A percentile compares a stretch with the other conserved stretches of the same genome.
phyloP scores from a whole-genome alignment of 2,797 vertebrate genomes.

The Dermochelys coriacea region DNA sequence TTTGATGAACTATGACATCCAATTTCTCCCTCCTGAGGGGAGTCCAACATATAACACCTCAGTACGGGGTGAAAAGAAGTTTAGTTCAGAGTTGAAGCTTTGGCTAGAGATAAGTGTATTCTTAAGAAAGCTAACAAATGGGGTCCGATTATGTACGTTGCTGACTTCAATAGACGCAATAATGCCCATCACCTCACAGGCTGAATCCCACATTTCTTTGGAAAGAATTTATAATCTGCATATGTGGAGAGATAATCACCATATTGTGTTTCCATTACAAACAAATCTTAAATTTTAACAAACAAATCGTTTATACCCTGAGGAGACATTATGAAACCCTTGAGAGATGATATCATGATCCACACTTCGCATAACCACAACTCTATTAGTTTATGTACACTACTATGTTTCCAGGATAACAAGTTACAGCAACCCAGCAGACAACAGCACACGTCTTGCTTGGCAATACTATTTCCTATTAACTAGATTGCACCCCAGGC shows the following conservation, averaged over 20 bases:
- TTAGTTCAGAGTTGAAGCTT: neutral
- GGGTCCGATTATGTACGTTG: neutral
- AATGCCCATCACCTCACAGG: neutral
- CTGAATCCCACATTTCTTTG: neutral
- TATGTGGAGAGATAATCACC: fast-evolving
- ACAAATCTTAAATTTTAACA: neutral
- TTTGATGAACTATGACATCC: neutral
- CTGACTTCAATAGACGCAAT: neutral
- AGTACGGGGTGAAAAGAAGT: neutral
- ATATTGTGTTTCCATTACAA: neutral
- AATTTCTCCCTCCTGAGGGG: neutral
- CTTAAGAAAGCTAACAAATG: neutral
- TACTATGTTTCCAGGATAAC: neutral
- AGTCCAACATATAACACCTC: neutral
- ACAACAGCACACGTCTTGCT: fast-evolving
- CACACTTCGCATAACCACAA: neutral
- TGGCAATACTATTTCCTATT: fast-evolving
- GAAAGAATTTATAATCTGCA: neutral
- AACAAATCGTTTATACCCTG: neutral
- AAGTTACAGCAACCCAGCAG: neutral
- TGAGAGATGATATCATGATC: neutral
- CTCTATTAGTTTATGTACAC: neutral
- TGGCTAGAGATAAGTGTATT: neutral
- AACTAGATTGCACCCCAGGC: neutral
- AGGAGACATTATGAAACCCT: neutral